Conservation (phyloP, 2,797 vertebrate genomes). For the Amblyraja radiata region DNA sequence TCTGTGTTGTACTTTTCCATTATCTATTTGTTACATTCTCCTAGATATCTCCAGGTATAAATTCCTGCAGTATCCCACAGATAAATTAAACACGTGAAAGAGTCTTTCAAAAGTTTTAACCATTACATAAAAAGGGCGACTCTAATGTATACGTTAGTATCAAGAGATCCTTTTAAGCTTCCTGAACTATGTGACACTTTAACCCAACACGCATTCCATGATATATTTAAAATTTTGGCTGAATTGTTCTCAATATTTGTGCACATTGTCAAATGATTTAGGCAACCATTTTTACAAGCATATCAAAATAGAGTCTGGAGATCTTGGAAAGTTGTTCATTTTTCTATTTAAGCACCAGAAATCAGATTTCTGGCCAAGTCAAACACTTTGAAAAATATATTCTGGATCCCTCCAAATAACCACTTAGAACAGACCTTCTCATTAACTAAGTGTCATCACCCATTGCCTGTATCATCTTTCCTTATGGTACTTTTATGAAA, state of each 20-base stretch:
- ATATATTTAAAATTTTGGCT: not conserved
- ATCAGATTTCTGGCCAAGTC: not conserved
- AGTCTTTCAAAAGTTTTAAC: not conserved
- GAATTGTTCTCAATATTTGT: not conserved
- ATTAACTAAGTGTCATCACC: not conserved
- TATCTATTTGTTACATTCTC: not conserved
- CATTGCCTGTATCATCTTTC: constrained; percentile 8
- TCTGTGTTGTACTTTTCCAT: too few species aligned
- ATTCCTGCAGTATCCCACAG: not conserved
- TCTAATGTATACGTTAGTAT: not conserved
- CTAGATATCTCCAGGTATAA: not conserved
- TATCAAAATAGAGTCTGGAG: not conserved
- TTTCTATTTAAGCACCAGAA: not conserved
- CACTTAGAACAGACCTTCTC: not conserved
- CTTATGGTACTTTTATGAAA: not conserved
- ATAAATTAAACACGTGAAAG: not conserved
- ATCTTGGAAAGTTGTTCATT: not conserved
- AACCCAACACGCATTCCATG: not conserved
- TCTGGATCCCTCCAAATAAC: not conserved
- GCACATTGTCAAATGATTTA: not conserved
- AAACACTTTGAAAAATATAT: not conserved
- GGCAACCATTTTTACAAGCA: not conserved
- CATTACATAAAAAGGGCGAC: not conserved
- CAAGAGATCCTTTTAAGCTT: not conserved
- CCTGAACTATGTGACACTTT: not conserved